Evolutionary conservation across 2,888 invertebrate species (phyloP), one percentile per base, ranked within the genome.

Genomic region (Ephialtes manifestator): DNA sequence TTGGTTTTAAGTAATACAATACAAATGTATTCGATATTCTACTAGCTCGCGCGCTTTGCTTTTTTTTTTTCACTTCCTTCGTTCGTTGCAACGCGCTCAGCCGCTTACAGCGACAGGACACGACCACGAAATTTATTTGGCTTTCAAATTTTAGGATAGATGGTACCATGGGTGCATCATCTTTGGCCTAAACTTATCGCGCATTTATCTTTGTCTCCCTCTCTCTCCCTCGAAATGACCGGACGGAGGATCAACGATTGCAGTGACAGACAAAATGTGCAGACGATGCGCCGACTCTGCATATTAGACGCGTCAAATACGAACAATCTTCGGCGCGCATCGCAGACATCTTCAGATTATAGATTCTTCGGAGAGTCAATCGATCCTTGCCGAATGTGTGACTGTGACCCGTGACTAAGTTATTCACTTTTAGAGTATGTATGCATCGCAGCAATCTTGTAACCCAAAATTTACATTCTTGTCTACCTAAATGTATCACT

Each of bases 61-160:
- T 4, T n/a, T 35, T 35, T 15, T 35, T 60, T 60, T 60, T 20
- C 4, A 8, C 20, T 10, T 39, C 18, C 18, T 31, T 35, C 18
- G 18, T 58, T 55, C 31, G 43, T 53, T 76, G 70, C 76, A 70
- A 58, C 51, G 20, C 43, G n/a, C 18, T 43, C 53, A 4, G n/a
- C 39, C 65, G 72, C 11, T 10, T 28, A 8, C 8, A 5, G 18
- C 55, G 11, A 8, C 58, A 18, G 58, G 67, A 79, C 43, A 28
- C 58, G 48, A 76, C 28, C 53, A 67, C 71, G 13, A 39, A 76
- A 58, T 65, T 71, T 20, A 84, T 81, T 84, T 81, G 81, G 67
- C 55, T 81, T 77, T 84, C 67, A 81, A 77, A 84, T 84, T 43
- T 18, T 11, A 24, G 24, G 31, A 24, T 60, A 7, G 60, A 24